These are phyloP conservation scores for Sericinus montela DNA, from an alignment of 2,888 invertebrate species.

Conservation along the genomic window DNA sequence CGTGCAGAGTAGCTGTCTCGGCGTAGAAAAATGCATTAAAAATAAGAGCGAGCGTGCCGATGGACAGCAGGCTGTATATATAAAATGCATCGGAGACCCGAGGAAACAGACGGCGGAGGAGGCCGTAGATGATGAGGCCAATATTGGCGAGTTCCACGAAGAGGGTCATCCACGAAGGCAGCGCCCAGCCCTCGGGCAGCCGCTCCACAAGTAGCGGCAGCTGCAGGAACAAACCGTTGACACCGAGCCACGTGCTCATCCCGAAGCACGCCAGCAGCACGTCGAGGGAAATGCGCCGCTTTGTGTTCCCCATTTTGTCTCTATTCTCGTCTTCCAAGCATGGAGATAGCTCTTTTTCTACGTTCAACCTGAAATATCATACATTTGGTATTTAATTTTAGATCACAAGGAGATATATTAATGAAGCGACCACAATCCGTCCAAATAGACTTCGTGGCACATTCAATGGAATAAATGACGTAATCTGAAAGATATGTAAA, in stretches of 20 bases:
- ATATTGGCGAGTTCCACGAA: constrained; percentile 91
- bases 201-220: constrained; percentile 89
- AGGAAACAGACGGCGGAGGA: constrained; percentile 63
- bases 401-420: too few species aligned
- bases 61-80: constrained; percentile 74
- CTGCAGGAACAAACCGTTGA: constrained; percentile 94
- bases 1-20: constrained; percentile 72
- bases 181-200: constrained; percentile 92
- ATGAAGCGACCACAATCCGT: too few species aligned
- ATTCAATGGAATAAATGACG: too few species aligned
- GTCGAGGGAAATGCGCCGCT: constrained; percentile 80
- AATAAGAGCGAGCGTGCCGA: constrained; percentile 77
- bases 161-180: constrained; percentile 90
- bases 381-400: too few species aligned
- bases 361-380: constrained; percentile 41
- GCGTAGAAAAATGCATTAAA: constrained; percentile 81
- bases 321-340: constrained; percentile 38
- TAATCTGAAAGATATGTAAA: too few species aligned
- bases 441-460: too few species aligned
- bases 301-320: constrained; percentile 54
- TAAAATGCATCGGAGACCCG: constrained; percentile 69
- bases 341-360: constrained; percentile 51
- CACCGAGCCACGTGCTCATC: constrained; percentile 91
- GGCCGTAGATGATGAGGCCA: constrained; percentile 86
- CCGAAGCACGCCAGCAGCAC: constrained; percentile 87